Conservation (phyloP, 1,140 invertebrate genomes). For the Doryteuthis pealeii region DNA sequence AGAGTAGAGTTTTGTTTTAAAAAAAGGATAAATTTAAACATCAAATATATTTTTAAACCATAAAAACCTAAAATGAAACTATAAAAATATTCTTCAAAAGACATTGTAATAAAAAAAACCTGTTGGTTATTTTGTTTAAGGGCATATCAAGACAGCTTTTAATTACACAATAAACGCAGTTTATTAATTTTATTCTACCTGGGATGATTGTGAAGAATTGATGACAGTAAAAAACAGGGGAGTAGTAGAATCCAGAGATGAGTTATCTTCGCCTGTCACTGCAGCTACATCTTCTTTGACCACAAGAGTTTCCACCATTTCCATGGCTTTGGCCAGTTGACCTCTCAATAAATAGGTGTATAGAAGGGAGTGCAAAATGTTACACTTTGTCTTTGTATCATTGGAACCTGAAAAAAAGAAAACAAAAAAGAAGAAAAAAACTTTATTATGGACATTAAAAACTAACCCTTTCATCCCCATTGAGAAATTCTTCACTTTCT, state of each 20-base stretch:
- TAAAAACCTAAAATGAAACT: too few relatives aligned
- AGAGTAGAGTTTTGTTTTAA: too few relatives aligned
- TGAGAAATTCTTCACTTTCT: too few relatives aligned
- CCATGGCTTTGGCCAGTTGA: conserved; percentile 42
- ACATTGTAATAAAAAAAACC: too few relatives aligned
- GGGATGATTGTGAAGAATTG: not conserved
- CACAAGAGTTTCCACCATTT: conserved; percentile 50
- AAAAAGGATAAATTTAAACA: not conserved
- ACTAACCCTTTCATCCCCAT: too few relatives aligned
- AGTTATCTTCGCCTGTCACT: not conserved
- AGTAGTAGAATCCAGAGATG: not conserved
- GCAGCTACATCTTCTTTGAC: conserved; percentile 36
- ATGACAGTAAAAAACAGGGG: not conserved
- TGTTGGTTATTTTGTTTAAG: too few relatives aligned
- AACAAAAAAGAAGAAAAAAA: not conserved
- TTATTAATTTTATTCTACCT: not conserved
- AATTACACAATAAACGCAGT: too few relatives aligned
- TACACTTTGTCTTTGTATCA: conserved; percentile 22
- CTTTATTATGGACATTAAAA: not conserved
- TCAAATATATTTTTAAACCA: too few relatives aligned
- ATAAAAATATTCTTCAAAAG: too few relatives aligned
- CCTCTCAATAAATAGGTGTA: conserved; percentile 50
- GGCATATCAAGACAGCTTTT: too few relatives aligned
- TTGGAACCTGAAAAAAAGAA: conserved; percentile 13
- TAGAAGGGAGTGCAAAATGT: conserved; percentile 49